A percentile compares a stretch with the other conserved stretches of the same genome.
These are phyloP conservation scores for Acromyrmex charruanus DNA, from an alignment of 1,140 invertebrate species.

Conservation along the genomic window DNA sequence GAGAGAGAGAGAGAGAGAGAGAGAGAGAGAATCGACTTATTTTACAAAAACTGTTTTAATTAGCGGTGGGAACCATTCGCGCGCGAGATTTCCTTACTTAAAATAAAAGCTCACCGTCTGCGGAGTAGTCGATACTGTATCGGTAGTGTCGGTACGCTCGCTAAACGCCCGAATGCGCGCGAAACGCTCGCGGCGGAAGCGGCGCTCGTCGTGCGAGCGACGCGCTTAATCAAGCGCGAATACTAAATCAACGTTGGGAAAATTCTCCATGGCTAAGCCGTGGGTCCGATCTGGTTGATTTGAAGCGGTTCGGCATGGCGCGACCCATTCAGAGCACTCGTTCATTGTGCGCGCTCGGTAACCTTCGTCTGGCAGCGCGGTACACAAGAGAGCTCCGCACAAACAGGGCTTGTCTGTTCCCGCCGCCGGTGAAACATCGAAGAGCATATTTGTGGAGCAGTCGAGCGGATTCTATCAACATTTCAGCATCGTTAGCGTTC, in stretches of 20 bases:
- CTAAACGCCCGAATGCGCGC: constrained; percentile 6
- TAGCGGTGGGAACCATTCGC: not conserved
- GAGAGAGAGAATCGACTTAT: not conserved
- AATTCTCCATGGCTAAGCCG: constrained; percentile 30
- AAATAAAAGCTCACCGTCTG: constrained; percentile 9
- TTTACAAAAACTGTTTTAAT: not conserved
- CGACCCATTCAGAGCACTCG: constrained; percentile 51
- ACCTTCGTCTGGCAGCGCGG: constrained; percentile 54
- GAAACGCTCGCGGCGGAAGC: constrained; percentile 32
- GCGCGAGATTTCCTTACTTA: constrained; percentile 8
- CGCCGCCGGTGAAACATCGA: constrained; percentile 65
- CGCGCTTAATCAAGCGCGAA: constrained; percentile 50
- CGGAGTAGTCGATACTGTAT: not conserved
- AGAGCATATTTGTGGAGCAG: constrained; percentile 78
- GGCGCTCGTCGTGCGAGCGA: constrained; percentile 27
- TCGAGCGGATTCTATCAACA: constrained; percentile 77
- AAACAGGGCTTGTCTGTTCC: constrained; percentile 62
- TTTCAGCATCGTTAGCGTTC: constrained; percentile 79
- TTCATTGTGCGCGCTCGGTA: constrained; percentile 67
- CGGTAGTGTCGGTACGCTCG: not conserved
- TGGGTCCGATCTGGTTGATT: constrained; percentile 36
- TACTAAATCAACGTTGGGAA: constrained; percentile 48
- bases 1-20: no score
- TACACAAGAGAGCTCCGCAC: constrained; percentile 58
- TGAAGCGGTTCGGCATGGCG: constrained; percentile 1